Percentiles rank a stretch among this genome's conserved stretches.
These are phyloP conservation scores for Hypanus sabinus DNA, from an alignment of 2,113 vertebrate species.

Conservation along the genomic window DNA sequence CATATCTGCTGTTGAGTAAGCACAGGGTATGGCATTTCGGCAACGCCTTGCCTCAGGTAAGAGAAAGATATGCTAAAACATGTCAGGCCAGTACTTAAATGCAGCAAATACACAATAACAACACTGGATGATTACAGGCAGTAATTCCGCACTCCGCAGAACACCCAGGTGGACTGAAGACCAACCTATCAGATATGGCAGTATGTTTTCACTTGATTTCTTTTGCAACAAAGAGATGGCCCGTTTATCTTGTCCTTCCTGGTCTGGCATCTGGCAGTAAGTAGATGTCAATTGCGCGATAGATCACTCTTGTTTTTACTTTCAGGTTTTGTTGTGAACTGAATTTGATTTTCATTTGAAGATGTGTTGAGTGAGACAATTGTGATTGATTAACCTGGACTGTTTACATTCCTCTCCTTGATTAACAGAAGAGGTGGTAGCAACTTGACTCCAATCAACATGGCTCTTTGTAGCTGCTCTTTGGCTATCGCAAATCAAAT, in stretches of 20 bases:
- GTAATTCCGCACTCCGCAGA: not conserved
- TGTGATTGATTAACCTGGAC: constrained; percentile 3
- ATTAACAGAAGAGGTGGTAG: constrained; percentile 7
- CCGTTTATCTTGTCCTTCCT: constrained; percentile 32
- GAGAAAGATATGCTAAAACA: constrained; percentile 10
- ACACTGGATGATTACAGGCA: not conserved
- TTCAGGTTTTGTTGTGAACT: not conserved
- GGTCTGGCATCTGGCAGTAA: not conserved
- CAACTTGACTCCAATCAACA: not conserved
- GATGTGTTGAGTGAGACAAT: constrained; percentile 25
- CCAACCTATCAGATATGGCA: not conserved
- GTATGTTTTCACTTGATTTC: not conserved
- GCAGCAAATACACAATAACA: not conserved
- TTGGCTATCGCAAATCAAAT: constrained; percentile 15
- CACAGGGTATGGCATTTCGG: constrained; percentile 20
- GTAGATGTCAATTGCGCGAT: not conserved
- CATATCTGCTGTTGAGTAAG: not conserved
- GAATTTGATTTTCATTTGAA: not conserved
- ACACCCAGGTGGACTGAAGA: constrained; percentile 34
- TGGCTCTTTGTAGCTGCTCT: not conserved
- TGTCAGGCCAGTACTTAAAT: not conserved
- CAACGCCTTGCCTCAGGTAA: not conserved
- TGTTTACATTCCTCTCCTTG: constrained; percentile 36
- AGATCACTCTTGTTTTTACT: constrained; percentile 7
- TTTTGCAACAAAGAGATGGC: constrained; percentile 18